phyloP scores from a whole-genome alignment of 2,888 invertebrate species.

The Chymomyza fuscimana region DNA sequence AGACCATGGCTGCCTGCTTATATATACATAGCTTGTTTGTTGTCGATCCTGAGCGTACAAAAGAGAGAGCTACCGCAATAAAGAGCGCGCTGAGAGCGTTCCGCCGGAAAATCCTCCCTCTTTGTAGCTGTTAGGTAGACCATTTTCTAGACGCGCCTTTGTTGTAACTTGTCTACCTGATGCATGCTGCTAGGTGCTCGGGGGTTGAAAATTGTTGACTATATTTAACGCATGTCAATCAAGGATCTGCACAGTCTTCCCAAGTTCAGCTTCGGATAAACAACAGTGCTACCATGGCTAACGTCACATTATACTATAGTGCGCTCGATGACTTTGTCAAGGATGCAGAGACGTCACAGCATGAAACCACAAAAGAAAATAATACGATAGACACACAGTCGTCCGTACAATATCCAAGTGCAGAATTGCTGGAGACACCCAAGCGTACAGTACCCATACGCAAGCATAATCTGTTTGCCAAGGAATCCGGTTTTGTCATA shows the following conservation, averaged over 20 bases:
- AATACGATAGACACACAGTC: conserved; percentile 10
- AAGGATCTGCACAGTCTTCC: conserved; percentile 42
- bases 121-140: conserved; percentile 46
- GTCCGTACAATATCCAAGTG: conserved; percentile 3
- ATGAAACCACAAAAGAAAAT: conserved; percentile 26
- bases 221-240: conserved; percentile 47
- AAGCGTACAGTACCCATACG: conserved; percentile 43
- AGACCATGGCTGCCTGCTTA: background rate
- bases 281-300: conserved; percentile 49
- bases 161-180: conserved; percentile 29
- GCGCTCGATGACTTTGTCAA: conserved; percentile 54
- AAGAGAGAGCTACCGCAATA: background rate
- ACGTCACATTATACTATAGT: conserved; percentile 52
- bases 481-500: conserved; percentile 41
- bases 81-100: background rate
- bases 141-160: conserved; percentile 17
- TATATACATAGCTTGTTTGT: too few species aligned
- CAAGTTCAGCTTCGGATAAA: conserved; percentile 38
- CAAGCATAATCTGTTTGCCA: conserved; percentile 50
- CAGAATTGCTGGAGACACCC: conserved; percentile 37
- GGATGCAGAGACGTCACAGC: conserved; percentile 34
- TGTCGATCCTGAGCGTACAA: background rate
- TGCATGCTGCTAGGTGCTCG: conserved; percentile 17
- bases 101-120: conserved; percentile 38
- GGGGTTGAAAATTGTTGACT: conserved; percentile 47